phyloP scores from a whole-genome alignment of 2,113 vertebrate genomes.

The Tachysurus vachellii region DNA sequence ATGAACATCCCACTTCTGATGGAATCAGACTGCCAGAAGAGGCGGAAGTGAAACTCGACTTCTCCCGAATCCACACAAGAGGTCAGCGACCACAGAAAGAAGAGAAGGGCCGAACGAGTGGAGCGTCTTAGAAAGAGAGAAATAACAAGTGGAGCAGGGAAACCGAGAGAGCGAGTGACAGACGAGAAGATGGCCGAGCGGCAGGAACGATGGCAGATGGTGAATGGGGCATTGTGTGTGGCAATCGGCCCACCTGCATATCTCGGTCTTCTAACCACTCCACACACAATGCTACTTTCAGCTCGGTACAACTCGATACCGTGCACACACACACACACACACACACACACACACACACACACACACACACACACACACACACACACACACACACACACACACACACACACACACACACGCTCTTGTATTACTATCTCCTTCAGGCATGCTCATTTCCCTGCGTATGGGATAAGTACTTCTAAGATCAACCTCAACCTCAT shows the following conservation, averaged over 20 bases:
- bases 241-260: conserved; percentile 41
- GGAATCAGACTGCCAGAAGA: not conserved
- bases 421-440: not conserved
- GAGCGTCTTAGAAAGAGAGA: not conserved
- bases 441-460: not conserved
- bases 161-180: not conserved
- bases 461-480: not conserved
- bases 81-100: not conserved
- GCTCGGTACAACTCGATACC: conserved; percentile 35
- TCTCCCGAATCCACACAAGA: not conserved
- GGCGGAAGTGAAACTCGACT: conserved; percentile 5
- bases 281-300: conserved; percentile 45
- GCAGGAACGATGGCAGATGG: conserved; percentile 22
- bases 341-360: not conserved
- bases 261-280: conserved; percentile 21
- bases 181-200: not conserved
- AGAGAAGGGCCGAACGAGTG: not conserved
- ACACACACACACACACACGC: not conserved
- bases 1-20: not conserved
- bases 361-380: conserved; percentile 1
- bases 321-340: not conserved
- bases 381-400: conserved; percentile 1
- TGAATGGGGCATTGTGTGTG: conserved; percentile 50
- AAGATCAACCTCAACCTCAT: not conserved
- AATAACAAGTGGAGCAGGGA: not conserved